phyloP scores from a whole-genome alignment of 2,797 vertebrate genomes.

The Hyperoplus immaculatus region DNA sequence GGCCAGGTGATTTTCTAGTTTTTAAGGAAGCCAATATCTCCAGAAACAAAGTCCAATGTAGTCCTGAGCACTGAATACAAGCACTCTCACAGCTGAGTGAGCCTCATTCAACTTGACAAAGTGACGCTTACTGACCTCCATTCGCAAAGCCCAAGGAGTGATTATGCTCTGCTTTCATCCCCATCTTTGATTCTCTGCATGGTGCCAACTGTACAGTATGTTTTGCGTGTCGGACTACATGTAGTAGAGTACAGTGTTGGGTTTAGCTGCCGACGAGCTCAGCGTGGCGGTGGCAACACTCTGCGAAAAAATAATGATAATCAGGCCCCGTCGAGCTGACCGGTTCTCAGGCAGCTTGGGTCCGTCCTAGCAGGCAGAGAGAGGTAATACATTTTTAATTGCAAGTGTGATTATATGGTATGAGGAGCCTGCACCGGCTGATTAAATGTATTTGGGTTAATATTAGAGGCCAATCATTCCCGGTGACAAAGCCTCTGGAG shows the following conservation, averaged over 20 bases:
- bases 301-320: constrained; percentile 63
- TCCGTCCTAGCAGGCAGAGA: constrained; percentile 68
- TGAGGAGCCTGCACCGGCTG: constrained; percentile 82
- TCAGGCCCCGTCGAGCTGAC: constrained; percentile 53
- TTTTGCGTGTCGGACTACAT: constrained; percentile 56
- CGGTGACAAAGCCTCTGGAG: constrained; percentile 81
- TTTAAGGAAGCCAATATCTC: not conserved
- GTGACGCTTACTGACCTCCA: constrained; percentile 32
- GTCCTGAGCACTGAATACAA: not conserved
- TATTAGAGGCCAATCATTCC: constrained; percentile 86
- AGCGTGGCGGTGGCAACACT: constrained; percentile 13
- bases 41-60: not conserved
- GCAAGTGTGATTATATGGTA: constrained; percentile 84
- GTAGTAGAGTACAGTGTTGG: constrained; percentile 9
- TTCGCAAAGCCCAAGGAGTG: constrained; percentile 8
- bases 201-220: constrained; percentile 26
- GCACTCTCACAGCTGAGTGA: not conserved
- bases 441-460: constrained; percentile 87
- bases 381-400: constrained; percentile 87
- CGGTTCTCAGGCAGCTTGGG: constrained; percentile 54
- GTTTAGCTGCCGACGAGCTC: constrained; percentile 32
- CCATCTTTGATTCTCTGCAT: constrained; percentile 50
- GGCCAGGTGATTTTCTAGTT: not conserved
- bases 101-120: constrained; percentile 41
- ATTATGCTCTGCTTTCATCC: constrained; percentile 23